Conservation (phyloP, 2,888 invertebrate species). For the Tinea semifulvella region DNA sequence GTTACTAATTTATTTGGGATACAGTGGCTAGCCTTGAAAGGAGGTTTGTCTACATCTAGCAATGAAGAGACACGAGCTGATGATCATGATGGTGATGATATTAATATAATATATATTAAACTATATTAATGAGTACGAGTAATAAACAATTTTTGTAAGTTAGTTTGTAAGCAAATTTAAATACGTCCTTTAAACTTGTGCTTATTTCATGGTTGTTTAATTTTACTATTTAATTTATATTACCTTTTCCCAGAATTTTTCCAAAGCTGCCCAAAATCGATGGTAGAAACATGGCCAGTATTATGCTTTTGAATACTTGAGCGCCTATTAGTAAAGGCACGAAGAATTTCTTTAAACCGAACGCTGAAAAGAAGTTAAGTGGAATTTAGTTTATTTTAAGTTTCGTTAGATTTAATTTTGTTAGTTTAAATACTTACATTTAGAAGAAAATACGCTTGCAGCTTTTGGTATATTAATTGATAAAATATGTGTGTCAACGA, state of each 20-base stretch:
- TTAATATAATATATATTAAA: too few relatives aligned
- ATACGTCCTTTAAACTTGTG: too few relatives aligned
- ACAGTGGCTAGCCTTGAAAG: too few relatives aligned
- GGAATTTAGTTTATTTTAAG: background rate
- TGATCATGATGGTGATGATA: too few relatives aligned
- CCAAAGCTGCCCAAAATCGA: slow-evolving; percentile 85
- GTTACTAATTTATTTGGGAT: too few relatives aligned
- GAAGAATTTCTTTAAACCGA: slow-evolving; percentile 84
- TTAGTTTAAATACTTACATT: slow-evolving; percentile 59
- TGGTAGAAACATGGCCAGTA: slow-evolving; percentile 86
- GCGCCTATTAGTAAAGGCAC: slow-evolving; percentile 84
- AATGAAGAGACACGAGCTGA: too few relatives aligned
- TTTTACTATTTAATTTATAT: slow-evolving; percentile 21
- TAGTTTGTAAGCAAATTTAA: too few relatives aligned
- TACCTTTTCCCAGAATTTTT: slow-evolving; percentile 85
- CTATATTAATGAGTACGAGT: too few relatives aligned
- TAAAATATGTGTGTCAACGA: slow-evolving; percentile 68
- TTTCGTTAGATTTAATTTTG: too few relatives aligned
- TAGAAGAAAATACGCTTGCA: slow-evolving; percentile 70
- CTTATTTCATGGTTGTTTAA: too few relatives aligned
- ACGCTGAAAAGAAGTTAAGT: slow-evolving; percentile 69
- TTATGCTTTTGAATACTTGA: slow-evolving; percentile 82
- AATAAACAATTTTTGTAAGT: too few relatives aligned
- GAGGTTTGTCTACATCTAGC: too few relatives aligned
- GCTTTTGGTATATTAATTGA: slow-evolving; percentile 74